Evolutionary conservation across 2,797 vertebrate species (phyloP), one percentile per base, ranked within the genome.

Genomic region (Sebastes jordani): DNA sequence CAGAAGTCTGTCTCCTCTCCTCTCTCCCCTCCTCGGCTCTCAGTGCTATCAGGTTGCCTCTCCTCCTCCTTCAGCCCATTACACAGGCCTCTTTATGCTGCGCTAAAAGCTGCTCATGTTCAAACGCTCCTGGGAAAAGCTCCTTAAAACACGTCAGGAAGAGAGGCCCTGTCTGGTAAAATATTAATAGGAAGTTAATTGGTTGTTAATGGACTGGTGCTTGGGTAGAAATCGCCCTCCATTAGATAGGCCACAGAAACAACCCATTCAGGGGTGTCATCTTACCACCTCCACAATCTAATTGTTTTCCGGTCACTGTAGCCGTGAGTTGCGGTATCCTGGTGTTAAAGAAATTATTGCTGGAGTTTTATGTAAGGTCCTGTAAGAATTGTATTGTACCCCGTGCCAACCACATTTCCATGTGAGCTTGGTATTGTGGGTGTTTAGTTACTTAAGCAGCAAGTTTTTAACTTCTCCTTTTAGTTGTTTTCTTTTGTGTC

Each of bases 121-220:
- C 92, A 93, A 95, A 95, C 93, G 92, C 95, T 93, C 95, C 84
- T 88, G 94, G 94, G 94, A 94, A 93, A 91, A 90, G 92, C 91
- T 92, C 92, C 93, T 95, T 94, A 93, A 95, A 95, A 94, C 94
- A 93, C 89, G 88, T 85, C 89, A 88, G 89, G 92, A 94, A 93
- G 94, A 94, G 94, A 94, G 93, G 93, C 90, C 84, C 92, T 92
- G 94, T 94, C 94, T 94, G 95, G 91, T 96, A 94, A 96, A 95
- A 96, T 96, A 95, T 95, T 95, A 95, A 96, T 95, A 95, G 94
- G 93, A 93, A 92, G 92, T 95, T 95, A 95, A 95, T 95, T 95
- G 94, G 91, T 94, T 94, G 94, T 95, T 95, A 95, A 96, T 95
- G 95, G 95, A 94, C 93, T 93, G 89, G 91, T 94, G 92, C 93